Base-by-base conservation (phyloP, 2,888 invertebrate species). In the Philereme transversata region DNA sequence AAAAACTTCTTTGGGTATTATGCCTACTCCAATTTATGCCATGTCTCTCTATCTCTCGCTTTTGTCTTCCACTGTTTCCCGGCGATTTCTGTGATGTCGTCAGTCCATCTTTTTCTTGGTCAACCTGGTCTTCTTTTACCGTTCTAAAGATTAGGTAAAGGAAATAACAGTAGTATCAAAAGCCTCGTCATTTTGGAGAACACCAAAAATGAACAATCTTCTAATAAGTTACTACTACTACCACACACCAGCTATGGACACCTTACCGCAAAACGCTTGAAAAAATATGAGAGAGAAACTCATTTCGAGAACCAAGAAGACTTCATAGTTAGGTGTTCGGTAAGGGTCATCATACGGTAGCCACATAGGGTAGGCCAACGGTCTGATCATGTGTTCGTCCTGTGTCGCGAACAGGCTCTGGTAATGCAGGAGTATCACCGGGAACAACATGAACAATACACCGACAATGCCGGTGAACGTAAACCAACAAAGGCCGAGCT, bases 241-340 rank as follows among this genome's bases (percentile, higher is more conserved):
- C 22, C 22, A 22, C 22, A 22, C 3, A 22, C 22, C 22, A 22
- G 22, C 22, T 22, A 22, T 22, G 8, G 40, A 47, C n/a, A 54
- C 73, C 81, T 76, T 71, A 88, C 88, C 82, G 11, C 78, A 70
- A 70, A 86, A 88, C 1, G 73, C 73, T 55, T 78, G 74, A 9
- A 77, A 47, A 49, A 81, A 71, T 38, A 76, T 64, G n/a, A 77
- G 34, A 49, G 64, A 60, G 38, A 76, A 40, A 7, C 64, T 11
- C 4, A 74, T 58, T 52, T 87, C 54, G 0, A 80, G 0, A 8
- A 68, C 3, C 8, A 87, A 51, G 44, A 88, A 83, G 4, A 84
- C 41, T 77, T 89, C 89, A 60, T 87, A 89, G 57, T 82, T 83
- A 0, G 89, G 89, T 6, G 86, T 79, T 34, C 81, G 73, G 62